These are phyloP conservation scores for Amphiura filiformis DNA, from an alignment of 35 echinoderm and acorn worm species.

Conservation along the genomic window DNA sequence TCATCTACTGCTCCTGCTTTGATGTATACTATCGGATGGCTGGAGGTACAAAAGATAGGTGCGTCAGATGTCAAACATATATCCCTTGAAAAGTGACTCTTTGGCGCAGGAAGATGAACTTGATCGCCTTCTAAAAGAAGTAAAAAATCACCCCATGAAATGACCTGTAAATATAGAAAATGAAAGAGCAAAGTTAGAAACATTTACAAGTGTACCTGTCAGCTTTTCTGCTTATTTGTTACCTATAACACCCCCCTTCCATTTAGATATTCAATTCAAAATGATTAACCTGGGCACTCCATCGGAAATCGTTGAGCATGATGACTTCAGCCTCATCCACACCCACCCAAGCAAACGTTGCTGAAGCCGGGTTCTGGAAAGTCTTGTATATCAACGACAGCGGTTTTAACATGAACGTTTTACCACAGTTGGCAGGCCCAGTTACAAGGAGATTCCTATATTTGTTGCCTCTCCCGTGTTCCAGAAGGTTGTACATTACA, in stretches of 20 bases:
- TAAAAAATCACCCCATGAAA: slow-evolving; percentile 37
- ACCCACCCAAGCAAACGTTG: slow-evolving; percentile 34
- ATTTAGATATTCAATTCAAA: background rate
- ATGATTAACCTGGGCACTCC: background rate
- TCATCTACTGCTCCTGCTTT: slow-evolving; percentile 28
- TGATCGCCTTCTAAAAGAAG: slow-evolving; percentile 36
- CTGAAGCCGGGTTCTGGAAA: slow-evolving; percentile 17
- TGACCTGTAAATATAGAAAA: slow-evolving; percentile 20
- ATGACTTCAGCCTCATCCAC: slow-evolving; percentile 14
- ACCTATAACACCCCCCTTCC: background rate
- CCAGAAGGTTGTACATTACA: background rate
- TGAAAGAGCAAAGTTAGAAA: background rate
- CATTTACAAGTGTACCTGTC: background rate
- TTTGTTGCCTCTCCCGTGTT: slow-evolving; percentile 13
- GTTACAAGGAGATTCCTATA: slow-evolving; percentile 27
- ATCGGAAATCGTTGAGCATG: slow-evolving; percentile 24
- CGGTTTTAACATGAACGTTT: slow-evolving; percentile 31
- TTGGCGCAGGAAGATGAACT: slow-evolving; percentile 23
- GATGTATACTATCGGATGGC: slow-evolving; percentile 24
- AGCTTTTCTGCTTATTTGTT: background rate
- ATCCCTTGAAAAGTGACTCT: slow-evolving; percentile 37
- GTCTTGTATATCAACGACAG: background rate
- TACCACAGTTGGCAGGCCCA: slow-evolving; percentile 41
- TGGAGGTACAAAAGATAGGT: slow-evolving; percentile 31
- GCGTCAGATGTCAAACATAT: background rate